Conservation (phyloP, 2,797 vertebrate genomes). For the Tympanoctomys barrerae region DNA sequence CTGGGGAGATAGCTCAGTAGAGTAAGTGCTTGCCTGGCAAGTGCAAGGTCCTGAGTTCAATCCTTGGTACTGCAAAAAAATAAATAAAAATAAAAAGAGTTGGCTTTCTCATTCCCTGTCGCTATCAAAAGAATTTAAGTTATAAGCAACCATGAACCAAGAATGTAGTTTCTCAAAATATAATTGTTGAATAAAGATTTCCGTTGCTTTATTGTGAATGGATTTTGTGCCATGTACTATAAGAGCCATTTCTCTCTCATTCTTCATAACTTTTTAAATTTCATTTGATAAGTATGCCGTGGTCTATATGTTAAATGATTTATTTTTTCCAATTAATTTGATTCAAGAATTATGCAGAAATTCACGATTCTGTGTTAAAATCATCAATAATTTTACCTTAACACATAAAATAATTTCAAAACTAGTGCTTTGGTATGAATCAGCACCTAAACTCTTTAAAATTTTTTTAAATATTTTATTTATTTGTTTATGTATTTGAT, state of each 20-base stretch:
- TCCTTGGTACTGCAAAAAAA: no score
- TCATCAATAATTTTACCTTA: background rate
- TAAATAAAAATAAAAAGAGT: background rate
- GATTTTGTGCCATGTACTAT: background rate
- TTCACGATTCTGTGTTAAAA: background rate
- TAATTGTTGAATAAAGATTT: background rate
- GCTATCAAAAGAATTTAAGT: slow-evolving; percentile 27
- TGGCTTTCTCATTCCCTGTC: background rate
- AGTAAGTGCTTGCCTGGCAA: no score
- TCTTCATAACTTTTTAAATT: background rate
- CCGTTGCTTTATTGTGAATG: background rate
- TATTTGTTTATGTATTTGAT: no score
- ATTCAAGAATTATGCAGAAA: background rate
- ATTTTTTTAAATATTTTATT: no score
- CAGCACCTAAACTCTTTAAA: background rate
- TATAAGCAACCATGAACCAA: background rate
- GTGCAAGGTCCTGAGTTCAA: no score
- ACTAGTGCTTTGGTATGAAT: background rate
- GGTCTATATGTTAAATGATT: background rate
- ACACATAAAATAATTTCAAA: background rate
- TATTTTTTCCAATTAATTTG: background rate
- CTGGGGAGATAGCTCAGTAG: no score
- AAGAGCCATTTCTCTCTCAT: background rate
- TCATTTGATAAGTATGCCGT: background rate
- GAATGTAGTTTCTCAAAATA: background rate